Conservation (phyloP, 2,797 vertebrate species). For the Syndactyla subalaris region DNA sequence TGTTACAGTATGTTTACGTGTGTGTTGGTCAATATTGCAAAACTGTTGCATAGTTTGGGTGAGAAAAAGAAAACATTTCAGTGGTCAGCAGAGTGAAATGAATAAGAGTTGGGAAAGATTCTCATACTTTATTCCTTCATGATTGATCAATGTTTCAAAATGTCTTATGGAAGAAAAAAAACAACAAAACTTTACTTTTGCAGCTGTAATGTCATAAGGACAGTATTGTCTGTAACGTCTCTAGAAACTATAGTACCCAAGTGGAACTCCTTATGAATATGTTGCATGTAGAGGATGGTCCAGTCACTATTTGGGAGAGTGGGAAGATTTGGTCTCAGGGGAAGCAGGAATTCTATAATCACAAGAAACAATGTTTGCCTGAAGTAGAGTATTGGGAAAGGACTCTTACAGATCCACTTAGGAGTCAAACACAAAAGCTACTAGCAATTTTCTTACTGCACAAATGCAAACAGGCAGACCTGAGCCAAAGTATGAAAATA, state of each 20-base stretch:
- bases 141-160: neutral
- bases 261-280: neutral
- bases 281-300: neutral
- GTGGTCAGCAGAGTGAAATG: neutral
- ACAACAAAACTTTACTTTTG: neutral
- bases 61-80: conserved; percentile 17
- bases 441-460: neutral
- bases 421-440: neutral
- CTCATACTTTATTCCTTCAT: neutral
- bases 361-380: neutral
- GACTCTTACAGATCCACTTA: neutral
- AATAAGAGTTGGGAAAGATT: neutral
- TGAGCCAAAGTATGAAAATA: neutral
- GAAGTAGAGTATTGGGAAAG: neutral
- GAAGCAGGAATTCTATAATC: neutral
- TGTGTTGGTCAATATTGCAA: neutral
- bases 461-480: neutral
- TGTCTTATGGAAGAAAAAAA: neutral
- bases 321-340: neutral
- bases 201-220: neutral
- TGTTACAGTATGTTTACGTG: neutral
- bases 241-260: neutral
- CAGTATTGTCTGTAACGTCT: neutral
- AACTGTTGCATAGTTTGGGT: neutral
- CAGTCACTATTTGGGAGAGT: neutral